These are phyloP conservation scores for Hippocampus zosterae DNA, from an alignment of 2,113 vertebrate genomes.

Conservation along the genomic window DNA sequence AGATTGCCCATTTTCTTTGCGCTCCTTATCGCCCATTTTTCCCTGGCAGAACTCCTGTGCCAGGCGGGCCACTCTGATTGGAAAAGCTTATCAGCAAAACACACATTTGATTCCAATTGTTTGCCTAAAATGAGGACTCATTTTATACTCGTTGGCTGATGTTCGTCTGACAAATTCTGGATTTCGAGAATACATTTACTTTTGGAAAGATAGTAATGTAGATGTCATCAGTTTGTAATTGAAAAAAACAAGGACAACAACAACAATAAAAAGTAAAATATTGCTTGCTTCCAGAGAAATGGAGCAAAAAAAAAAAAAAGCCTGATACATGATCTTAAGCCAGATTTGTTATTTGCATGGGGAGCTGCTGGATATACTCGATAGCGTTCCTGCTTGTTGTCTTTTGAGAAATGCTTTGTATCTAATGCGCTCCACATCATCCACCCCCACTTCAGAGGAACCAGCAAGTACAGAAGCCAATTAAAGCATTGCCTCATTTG, in stretches of 20 bases:
- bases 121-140: slow-evolving; percentile 53
- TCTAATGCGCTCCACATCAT: too few relatives aligned
- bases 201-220: background rate
- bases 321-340: too few relatives aligned
- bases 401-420: too few relatives aligned
- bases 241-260: too few relatives aligned
- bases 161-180: slow-evolving; percentile 23
- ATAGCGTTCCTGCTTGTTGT: too few relatives aligned
- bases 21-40: slow-evolving; percentile 41
- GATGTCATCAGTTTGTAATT: background rate
- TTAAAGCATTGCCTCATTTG: background rate
- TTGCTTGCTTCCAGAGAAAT: too few relatives aligned
- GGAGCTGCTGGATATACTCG: too few relatives aligned
- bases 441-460: background rate
- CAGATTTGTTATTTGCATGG: too few relatives aligned
- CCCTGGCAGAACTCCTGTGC: slow-evolving; percentile 24
- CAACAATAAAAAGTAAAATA: background rate
- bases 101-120: slow-evolving; percentile 67
- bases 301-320: too few relatives aligned
- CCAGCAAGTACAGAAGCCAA: background rate
- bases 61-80: slow-evolving; percentile 40
- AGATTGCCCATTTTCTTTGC: slow-evolving; percentile 19
- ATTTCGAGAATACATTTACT: slow-evolving; percentile 20
- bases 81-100: slow-evolving; percentile 52
- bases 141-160: slow-evolving; percentile 54